These are phyloP conservation scores for Pholis gunnellus DNA, from an alignment of 2,113 vertebrate species.

Conservation along the genomic window DNA sequence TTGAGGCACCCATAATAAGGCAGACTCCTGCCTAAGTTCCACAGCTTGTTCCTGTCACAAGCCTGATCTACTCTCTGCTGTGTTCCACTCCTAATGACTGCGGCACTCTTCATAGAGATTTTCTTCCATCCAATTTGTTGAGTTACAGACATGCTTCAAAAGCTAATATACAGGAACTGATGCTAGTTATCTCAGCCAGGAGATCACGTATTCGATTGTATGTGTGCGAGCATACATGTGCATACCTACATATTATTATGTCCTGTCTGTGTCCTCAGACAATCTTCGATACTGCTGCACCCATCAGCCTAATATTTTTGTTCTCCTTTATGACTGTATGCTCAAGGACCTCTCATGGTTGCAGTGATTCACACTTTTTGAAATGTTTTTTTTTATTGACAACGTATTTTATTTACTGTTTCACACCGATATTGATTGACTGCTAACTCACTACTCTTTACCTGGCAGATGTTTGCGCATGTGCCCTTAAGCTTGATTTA, in stretches of 20 bases:
- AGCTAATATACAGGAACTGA: conserved; percentile 2
- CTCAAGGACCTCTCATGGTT: not conserved
- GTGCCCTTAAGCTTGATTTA: not conserved
- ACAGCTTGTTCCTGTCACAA: conserved; percentile 55
- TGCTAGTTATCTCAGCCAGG: not conserved
- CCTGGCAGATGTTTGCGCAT: not conserved
- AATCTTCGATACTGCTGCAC: not conserved
- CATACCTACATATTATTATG: too few species aligned
- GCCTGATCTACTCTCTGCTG: conserved; percentile 30
- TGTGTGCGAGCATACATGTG: not conserved
- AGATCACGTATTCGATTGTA: not conserved
- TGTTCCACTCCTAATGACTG: conserved; percentile 50
- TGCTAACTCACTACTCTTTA: too few species aligned
- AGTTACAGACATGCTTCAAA: conserved; percentile 42
- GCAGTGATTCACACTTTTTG: not conserved
- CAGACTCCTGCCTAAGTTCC: conserved; percentile 54
- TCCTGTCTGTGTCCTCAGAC: not conserved
- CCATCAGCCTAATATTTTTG: not conserved
- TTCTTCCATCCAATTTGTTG: conserved; percentile 37
- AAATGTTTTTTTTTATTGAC: too few species aligned
- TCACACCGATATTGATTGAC: not conserved
- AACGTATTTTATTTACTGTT: not conserved
- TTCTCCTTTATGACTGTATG: not conserved
- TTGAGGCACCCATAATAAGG: conserved; percentile 64
- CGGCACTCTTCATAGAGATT: conserved; percentile 10